Base-by-base conservation (phyloP, 2,797 vertebrate genomes). In the Hapalemur alaotrensis region DNA sequence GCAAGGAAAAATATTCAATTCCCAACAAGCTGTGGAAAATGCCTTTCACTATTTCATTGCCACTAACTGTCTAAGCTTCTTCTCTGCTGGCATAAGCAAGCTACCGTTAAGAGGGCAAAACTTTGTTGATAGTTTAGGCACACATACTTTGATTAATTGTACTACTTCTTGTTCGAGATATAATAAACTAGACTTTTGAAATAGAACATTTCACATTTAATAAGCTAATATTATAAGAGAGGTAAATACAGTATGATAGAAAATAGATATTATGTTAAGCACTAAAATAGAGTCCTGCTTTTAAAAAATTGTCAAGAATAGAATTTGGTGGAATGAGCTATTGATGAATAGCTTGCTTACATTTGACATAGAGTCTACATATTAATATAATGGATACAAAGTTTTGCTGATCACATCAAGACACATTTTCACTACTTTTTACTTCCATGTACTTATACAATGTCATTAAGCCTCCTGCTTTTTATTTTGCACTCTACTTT, bases 401-500 rank as follows among this genome's bases (percentile, higher is more conserved):
- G 14, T 57, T 98, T 82, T 91, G 79, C 6, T n/a, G 67, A 96
- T 85, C 43, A 46, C 59, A 46, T 90, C 28, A 95, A 84, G 57
- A 59, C 69, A 94, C 80, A 93, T 94, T 97, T 98, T 97, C 67
- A 92, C 59, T 95, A 72, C 11, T 91, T 97, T 73, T 82, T 54
- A 90, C 15, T 95, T 69, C 89, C 43, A 87, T 93, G 61, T 92
- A 93, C 95, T 98, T 83, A 93, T 93, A 75, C 83, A 96, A 79
- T 59, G 7, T 89, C 52, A 32, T 48, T 52, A 67, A 95, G 78
- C 95, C 93, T 94, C 86, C 85, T 97, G 28, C 95, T 95, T 98
- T 97, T 97, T 96, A 94, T 97, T 97, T 98, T 97, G 85, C 70
- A 89, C 89, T 79, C 59, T 95, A 67, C 35, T 95, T 54, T 84